Conservation (phyloP, 2,797 vertebrate genomes). For the Limosa lapponica region DNA sequence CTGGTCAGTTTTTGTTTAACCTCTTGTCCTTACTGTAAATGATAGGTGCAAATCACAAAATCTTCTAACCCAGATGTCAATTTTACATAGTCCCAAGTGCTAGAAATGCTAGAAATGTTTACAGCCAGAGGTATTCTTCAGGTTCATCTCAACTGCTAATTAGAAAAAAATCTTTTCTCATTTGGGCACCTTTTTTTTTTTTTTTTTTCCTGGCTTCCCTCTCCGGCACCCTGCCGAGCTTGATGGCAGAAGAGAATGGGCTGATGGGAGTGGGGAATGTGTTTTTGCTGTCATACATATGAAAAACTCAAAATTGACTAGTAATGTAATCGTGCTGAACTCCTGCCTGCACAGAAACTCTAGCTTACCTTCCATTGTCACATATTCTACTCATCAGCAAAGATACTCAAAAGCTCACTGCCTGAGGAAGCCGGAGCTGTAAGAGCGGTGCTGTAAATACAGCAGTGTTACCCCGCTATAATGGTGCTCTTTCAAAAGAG, state of each 20-base stretch:
- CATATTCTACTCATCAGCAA: neutral
- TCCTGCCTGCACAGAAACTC: neutral
- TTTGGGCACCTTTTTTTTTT: neutral
- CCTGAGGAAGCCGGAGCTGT: neutral
- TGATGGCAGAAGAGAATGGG: neutral
- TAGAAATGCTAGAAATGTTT: neutral
- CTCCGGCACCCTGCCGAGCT: neutral
- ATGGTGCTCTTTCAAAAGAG: conserved; percentile 22
- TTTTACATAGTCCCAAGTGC: neutral
- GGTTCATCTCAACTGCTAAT: neutral
- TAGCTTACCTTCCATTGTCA: neutral
- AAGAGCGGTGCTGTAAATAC: neutral
- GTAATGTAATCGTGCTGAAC: neutral
- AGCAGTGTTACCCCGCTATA: neutral
- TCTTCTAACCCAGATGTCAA: neutral
- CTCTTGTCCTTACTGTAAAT: neutral
- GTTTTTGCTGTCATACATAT: neutral
- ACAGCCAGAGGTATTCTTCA: neutral
- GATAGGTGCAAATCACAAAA: neutral
- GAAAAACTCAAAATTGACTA: neutral
- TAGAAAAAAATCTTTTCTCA: neutral
- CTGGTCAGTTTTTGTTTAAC: neutral
- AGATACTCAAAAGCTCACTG: neutral
- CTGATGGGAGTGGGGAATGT: neutral
- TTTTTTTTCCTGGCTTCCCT: neutral